phyloP scores from a whole-genome alignment of 2,113 vertebrate genomes.

The Nothoprocta pentlandii region DNA sequence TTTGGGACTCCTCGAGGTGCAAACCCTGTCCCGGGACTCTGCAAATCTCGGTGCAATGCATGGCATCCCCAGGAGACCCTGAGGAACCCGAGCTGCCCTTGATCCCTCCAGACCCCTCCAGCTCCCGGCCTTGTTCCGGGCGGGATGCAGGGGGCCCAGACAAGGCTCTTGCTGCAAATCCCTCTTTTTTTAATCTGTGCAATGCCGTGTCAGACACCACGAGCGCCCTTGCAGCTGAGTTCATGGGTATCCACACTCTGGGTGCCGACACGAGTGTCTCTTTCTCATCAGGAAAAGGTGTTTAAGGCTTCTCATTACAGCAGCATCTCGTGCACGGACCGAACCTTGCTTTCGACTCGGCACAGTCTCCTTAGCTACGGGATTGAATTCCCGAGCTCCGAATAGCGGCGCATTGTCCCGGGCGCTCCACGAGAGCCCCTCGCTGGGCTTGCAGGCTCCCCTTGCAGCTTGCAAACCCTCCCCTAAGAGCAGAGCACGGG shows the following conservation, averaged over 20 bases:
- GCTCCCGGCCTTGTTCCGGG: background rate
- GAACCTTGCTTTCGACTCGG: background rate
- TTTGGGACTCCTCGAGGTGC: too few species aligned
- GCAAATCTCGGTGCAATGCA: too few species aligned
- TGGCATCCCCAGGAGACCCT: too few species aligned
- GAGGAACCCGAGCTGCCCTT: too few species aligned
- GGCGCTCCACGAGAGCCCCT: background rate
- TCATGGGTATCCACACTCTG: accelerated
- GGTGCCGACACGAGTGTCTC: background rate
- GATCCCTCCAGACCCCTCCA: too few species aligned
- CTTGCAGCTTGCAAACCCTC: too few species aligned
- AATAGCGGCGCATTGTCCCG: background rate
- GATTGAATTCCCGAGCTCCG: background rate
- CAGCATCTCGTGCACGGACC: accelerated
- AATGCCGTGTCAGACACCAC: accelerated
- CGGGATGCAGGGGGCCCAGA: background rate
- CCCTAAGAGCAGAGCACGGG: background rate
- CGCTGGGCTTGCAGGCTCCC: too few species aligned
- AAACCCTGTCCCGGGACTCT: too few species aligned
- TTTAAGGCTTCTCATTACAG: background rate
- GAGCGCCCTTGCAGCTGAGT: accelerated
- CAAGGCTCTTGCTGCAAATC: background rate
- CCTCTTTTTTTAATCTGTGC: accelerated
- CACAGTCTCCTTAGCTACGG: background rate
- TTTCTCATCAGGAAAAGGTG: background rate